These are phyloP conservation scores for Teleogryllus oceanicus DNA, from an alignment of 2,888 invertebrate genomes.

Conservation along the genomic window DNA sequence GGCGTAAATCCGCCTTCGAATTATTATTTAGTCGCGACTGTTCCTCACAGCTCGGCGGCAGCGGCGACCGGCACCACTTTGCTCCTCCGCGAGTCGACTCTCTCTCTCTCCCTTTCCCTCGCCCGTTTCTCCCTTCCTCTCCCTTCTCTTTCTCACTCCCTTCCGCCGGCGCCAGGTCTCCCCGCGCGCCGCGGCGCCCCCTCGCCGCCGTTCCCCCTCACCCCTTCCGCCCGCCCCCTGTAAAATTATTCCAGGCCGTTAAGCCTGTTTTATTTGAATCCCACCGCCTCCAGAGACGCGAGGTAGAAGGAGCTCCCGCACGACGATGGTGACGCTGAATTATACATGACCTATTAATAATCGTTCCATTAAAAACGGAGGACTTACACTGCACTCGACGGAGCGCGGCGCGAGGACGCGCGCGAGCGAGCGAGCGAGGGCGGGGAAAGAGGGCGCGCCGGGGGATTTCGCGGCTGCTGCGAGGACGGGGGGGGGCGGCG, in stretches of 20 bases:
- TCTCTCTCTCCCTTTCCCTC: too few relatives aligned
- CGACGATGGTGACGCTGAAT: background rate
- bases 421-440: background rate
- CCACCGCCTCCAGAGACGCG: conserved; percentile 1
- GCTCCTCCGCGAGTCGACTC: too few relatives aligned
- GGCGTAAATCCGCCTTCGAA: background rate
- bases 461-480: background rate
- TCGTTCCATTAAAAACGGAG: conserved; percentile 9
- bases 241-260: conserved; percentile 1
- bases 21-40: too few relatives aligned
- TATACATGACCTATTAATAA: conserved; percentile 18
- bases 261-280: conserved; percentile 18
- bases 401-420: background rate
- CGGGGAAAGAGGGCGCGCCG: background rate
- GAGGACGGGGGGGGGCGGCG: background rate
- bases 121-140: background rate
- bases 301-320: background rate
- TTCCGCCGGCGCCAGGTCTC: background rate
- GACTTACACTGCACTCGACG: background rate
- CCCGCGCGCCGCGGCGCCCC: background rate
- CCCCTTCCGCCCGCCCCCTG: background rate
- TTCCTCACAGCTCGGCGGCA: too few relatives aligned
- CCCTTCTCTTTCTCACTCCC: background rate
- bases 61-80: too few relatives aligned
- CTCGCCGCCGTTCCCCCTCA: background rate